Base-by-base conservation (phyloP, 2,888 invertebrate species). In the Atrina japonica region DNA sequence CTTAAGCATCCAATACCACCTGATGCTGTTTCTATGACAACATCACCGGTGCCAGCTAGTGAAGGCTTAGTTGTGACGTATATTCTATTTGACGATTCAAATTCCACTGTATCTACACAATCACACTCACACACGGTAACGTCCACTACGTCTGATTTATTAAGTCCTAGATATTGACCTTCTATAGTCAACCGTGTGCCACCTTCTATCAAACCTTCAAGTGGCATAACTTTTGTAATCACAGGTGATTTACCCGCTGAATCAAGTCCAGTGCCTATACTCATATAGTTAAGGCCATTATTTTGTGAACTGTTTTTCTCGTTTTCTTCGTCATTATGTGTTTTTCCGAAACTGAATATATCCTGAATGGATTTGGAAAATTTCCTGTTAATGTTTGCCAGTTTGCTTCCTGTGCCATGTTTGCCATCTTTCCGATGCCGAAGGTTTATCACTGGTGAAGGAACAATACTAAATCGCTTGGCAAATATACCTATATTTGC, bases 101-200 rank as follows among this genome's bases (percentile, higher is more conserved):
- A 89, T 65, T 88, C 87, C 16, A 89, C 64, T 23, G 84, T 81
- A 59, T 83, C 84, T 21, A 87, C 79, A 50, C 87, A 84, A 70
- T 89, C 86, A 64, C 81, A 81, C n/a, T 87, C 88, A 69, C 88
- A 88, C 16, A 90, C 73, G 64, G 80, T 78, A 47, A 90, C 70
- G 35, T 86, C 86, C 40, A 88, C 66, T 43, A 90, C 83, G 68
- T 90, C 90, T 11, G 85, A 84, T 71, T 84, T 83, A 53, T 83
- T 81, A 1, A 82, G 68, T 7, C 89, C 90, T 43, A 90, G 77
- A 77, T 88, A 84, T n/a, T 75, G 70, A 1, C 90, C 90, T 47
- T 86, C 83, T 29, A 90, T 83, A 16, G 80, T 82, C 7, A 90
- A 66, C 61, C 80, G 75, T 0, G 87, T 88, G 2, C 88, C 88